phyloP scores from a whole-genome alignment of 2,888 invertebrate genomes.

The Mayetiola destructor region DNA sequence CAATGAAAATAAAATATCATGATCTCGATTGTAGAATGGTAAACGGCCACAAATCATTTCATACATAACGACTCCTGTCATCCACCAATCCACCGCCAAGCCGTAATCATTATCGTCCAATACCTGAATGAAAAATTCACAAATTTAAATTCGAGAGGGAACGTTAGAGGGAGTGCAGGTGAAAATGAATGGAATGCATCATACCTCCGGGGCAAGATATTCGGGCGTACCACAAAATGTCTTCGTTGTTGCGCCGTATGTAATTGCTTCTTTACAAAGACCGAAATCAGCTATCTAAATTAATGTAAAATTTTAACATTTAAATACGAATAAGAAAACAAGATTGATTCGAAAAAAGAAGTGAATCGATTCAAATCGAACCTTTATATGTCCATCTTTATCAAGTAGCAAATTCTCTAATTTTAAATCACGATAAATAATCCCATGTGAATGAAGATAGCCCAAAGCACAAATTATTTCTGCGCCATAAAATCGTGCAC shows the following conservation, averaged over 20 bases:
- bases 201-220: constrained; percentile 44
- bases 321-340: too few species aligned
- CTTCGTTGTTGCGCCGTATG: constrained; percentile 86
- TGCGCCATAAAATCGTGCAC: constrained; percentile 95
- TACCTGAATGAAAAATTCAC: too few species aligned
- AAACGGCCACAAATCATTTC: constrained; percentile 99
- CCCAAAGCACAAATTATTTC: constrained; percentile 96
- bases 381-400: constrained; percentile 98
- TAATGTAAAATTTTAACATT: too few species aligned
- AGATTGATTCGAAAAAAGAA: too few species aligned
- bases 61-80: constrained; percentile 96
- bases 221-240: constrained; percentile 77
- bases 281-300: constrained; percentile 99
- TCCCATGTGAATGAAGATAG: constrained; percentile 74
- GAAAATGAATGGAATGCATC: too few species aligned
- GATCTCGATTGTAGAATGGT: constrained; percentile 97
- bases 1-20: constrained; percentile 89
- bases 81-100: constrained; percentile 38
- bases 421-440: constrained; percentile 97
- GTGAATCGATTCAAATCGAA: too few species aligned
- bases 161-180: too few species aligned
- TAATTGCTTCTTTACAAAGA: constrained; percentile 98
- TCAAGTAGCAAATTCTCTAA: constrained; percentile 94
- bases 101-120: constrained; percentile 96
- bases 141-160: too few species aligned